Evolutionary conservation across 2,113 vertebrate genomes (phyloP).

Genomic region (Grantiella picta): DNA sequence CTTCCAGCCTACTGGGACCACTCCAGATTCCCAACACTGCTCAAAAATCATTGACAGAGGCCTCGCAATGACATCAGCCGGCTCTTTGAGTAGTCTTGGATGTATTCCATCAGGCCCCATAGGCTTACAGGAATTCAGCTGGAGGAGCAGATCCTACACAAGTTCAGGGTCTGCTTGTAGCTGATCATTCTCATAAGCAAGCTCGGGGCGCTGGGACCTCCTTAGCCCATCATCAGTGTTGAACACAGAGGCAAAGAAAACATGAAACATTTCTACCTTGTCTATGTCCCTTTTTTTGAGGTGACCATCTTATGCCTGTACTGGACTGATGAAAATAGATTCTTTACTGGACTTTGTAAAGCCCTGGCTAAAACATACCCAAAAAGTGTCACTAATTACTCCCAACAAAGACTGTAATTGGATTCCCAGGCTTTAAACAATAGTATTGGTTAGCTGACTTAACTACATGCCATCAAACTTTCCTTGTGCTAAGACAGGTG

Average conservation of each 20-base stretch:
- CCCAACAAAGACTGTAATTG: neutral
- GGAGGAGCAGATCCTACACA: neutral
- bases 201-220: neutral
- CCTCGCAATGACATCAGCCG: neutral
- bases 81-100: neutral
- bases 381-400: neutral
- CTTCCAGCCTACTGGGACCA: neutral
- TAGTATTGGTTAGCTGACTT: neutral
- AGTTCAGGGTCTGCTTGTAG: rapidly evolving
- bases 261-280: neutral
- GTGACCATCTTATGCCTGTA: neutral
- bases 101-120: neutral
- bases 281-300: neutral
- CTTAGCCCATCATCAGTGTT: too few species aligned
- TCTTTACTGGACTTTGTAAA: neutral
- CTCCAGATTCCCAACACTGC: neutral
- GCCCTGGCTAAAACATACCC: rapidly evolving
- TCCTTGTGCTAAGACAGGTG: neutral
- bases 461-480: neutral
- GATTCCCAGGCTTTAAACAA: neutral
- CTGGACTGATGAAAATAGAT: neutral
- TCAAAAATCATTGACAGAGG: neutral
- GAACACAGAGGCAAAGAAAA: neutral
- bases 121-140: neutral
- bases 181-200: neutral